Conservation (phyloP, 2,113 vertebrate species). For the Eulemur macaco region DNA sequence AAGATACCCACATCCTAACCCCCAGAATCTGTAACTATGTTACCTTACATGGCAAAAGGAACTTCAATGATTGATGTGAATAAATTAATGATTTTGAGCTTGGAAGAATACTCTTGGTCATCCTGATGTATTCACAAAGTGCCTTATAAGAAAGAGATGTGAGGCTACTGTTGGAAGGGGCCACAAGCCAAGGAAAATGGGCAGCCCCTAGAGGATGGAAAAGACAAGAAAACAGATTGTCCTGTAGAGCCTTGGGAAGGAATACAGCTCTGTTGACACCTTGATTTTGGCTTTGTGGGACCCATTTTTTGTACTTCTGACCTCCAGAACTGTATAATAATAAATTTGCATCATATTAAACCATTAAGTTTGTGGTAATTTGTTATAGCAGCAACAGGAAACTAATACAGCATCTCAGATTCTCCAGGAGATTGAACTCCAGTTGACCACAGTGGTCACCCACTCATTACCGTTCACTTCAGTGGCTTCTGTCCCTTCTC, state of each 20-base stretch:
- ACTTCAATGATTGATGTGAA: neutral
- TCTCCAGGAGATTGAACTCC: neutral
- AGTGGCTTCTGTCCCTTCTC: neutral
- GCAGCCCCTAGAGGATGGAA: too few relatives aligned
- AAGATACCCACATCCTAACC: neutral
- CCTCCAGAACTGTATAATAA: neutral
- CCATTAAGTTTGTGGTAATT: neutral
- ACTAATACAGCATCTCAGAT: neutral
- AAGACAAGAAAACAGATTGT: neutral
- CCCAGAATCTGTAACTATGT: neutral
- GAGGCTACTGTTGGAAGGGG: neutral
- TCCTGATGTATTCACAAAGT: neutral
- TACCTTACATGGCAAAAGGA: neutral
- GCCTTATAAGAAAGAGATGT: neutral
- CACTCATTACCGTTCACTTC: too few relatives aligned
- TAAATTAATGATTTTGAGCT: neutral
- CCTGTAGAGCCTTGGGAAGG: neutral
- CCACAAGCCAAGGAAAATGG: neutral
- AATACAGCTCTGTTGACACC: neutral
- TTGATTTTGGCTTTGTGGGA: neutral
- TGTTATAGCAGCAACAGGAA: neutral
- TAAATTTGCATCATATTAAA: neutral
- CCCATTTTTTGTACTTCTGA: neutral
- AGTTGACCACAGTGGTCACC: neutral
- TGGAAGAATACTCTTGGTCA: neutral